Conservation (phyloP, 2,797 vertebrate genomes). For the Pangasius sanitwongsei region DNA sequence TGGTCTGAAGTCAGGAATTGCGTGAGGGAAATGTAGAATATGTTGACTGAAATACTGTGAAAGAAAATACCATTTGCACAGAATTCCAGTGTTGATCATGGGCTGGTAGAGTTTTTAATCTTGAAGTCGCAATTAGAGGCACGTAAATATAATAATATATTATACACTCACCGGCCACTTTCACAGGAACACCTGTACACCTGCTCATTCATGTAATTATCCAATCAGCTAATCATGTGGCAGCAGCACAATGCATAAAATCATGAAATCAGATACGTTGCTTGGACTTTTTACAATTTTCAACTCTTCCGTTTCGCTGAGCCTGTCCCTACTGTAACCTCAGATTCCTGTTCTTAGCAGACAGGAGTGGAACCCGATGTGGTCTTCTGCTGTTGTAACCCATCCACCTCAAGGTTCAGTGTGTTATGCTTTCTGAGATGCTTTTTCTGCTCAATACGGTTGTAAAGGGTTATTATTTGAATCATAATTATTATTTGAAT, state of each 20-base stretch:
- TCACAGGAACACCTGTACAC: not conserved
- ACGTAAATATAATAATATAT: not conserved
- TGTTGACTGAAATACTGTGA: not conserved
- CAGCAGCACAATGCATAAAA: not conserved
- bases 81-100: not conserved
- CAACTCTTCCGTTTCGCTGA: not conserved
- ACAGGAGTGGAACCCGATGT: not conserved
- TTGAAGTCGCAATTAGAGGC: not conserved
- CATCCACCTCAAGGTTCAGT: not conserved
- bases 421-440: not conserved
- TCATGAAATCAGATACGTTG: not conserved
- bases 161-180: not conserved
- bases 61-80: slow-evolving; percentile 4
- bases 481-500: not conserved
- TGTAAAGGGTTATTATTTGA: not conserved
- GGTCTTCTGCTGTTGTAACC: not conserved
- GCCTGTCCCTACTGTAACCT: not conserved
- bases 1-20: not conserved
- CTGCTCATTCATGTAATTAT: not conserved
- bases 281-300: not conserved
- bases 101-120: not conserved
- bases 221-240: not conserved
- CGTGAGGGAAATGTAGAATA: not conserved
- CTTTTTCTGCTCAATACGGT: not conserved
- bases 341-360: not conserved